A percentile compares a stretch with the other conserved stretches of the same genome.
Evolutionary conservation across 2,113 vertebrate species (phyloP).

Genomic region (chimpanzee (Pan troglodytes)): NHGRI_mPanTro3-v2.1_pri NC_072398.2:174072001-174072500

Average conservation of each 20-base stretch:
- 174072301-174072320: not conserved
- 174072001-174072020: not conserved
- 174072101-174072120: conserved; percentile 19
- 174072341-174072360: not conserved
- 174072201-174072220: conserved; percentile 51
- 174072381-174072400: not conserved
- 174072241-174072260: conserved; percentile 61
- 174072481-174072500: not conserved
- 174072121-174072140: conserved; percentile 34
- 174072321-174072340: not conserved
- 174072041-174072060: not conserved
- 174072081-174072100: conserved; percentile 9
- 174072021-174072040: not conserved
- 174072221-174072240: conserved; percentile 61
- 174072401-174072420: not conserved
- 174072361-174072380: not conserved
- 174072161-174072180: conserved; percentile 54
- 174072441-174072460: not conserved
- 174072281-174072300: conserved; percentile 30
- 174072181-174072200: conserved; percentile 60
- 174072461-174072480: not conserved
- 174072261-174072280: conserved; percentile 50
- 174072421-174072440: conserved; percentile 27
- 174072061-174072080: conserved; percentile 11
- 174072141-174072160: conserved; percentile 61